phyloP scores from a whole-genome alignment of 2,797 vertebrate species.

The Philypnodon macrostomus region DNA sequence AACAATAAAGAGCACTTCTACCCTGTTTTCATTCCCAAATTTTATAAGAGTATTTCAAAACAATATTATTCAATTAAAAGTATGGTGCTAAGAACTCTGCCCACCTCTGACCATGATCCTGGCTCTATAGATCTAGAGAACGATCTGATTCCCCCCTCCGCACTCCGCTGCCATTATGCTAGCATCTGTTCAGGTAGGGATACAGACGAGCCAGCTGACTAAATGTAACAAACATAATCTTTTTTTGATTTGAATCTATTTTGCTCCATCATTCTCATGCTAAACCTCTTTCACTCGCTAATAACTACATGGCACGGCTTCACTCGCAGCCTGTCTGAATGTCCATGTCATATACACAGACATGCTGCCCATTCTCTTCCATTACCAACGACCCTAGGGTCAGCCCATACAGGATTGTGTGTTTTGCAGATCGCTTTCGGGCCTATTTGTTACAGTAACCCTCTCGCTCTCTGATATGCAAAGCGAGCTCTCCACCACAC shows the following conservation, averaged over 20 bases:
- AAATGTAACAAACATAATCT: conserved; percentile 3
- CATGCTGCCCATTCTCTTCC: conserved; percentile 27
- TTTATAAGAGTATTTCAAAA: too few species aligned
- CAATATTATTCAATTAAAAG: too few species aligned
- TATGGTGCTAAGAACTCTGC: too few species aligned
- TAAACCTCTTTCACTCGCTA: conserved; percentile 79
- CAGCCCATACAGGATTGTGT: conserved; percentile 16
- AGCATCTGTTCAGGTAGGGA: conserved; percentile 58
- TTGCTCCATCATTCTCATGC: conserved; percentile 61
- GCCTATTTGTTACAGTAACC: conserved; percentile 39
- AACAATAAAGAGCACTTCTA: too few species aligned
- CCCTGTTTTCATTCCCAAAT: too few species aligned
- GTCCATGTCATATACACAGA: conserved; percentile 53
- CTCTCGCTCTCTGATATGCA: conserved; percentile 78
- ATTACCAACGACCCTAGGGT: conserved; percentile 59
- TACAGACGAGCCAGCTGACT: conserved; percentile 22
- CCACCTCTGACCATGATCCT: too few species aligned
- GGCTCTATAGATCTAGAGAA: too few species aligned
- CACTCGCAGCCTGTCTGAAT: conserved; percentile 70
- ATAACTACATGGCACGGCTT: conserved; percentile 76
- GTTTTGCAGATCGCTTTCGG: not conserved
- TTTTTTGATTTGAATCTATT: conserved; percentile 50
- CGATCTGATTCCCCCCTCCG: too few species aligned
- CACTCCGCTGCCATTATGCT: conserved; percentile 49
- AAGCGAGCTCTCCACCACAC: conserved; percentile 70